Evolutionary conservation across 2,113 vertebrate genomes (phyloP).

Genomic region (Platycercus adscitus): DNA sequence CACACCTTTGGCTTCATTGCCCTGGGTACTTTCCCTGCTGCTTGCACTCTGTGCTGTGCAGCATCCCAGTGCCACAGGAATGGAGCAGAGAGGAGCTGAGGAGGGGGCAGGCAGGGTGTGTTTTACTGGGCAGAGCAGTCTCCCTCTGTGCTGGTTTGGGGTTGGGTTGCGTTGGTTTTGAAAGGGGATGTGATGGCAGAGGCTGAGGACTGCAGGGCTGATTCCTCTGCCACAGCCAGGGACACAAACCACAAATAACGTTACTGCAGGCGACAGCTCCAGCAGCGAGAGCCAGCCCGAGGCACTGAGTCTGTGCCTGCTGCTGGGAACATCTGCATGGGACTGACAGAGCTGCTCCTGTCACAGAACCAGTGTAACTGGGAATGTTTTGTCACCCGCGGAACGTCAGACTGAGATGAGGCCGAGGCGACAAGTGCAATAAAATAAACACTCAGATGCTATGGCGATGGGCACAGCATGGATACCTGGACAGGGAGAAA

Average conservation of each 20-base stretch:
- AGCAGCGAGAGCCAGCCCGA: background rate
- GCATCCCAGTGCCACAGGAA: background rate
- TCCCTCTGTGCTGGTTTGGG: background rate
- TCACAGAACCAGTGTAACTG: conserved; percentile 1
- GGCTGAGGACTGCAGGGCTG: conserved; percentile 12
- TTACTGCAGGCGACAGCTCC: conserved; percentile 13
- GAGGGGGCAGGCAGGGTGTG: background rate
- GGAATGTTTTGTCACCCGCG: conserved; percentile 19
- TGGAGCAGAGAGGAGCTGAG: background rate
- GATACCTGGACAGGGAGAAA: background rate
- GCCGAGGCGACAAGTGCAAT: conserved; percentile 54
- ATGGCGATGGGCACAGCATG: conserved; percentile 29
- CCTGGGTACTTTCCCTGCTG: background rate
- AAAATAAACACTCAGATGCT: conserved; percentile 31
- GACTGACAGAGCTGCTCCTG: background rate
- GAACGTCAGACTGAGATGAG: conserved; percentile 32
- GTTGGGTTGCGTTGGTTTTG: background rate
- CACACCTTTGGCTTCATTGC: background rate
- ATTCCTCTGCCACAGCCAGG: conserved; percentile 38
- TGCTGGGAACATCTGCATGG: background rate
- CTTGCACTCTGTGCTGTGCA: background rate
- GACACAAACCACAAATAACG: background rate
- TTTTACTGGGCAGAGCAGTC: background rate
- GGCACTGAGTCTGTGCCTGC: background rate
- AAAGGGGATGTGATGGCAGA: background rate